phyloP scores from a whole-genome alignment of 2,888 invertebrate species.

The Creontiades dilutus region DNA sequence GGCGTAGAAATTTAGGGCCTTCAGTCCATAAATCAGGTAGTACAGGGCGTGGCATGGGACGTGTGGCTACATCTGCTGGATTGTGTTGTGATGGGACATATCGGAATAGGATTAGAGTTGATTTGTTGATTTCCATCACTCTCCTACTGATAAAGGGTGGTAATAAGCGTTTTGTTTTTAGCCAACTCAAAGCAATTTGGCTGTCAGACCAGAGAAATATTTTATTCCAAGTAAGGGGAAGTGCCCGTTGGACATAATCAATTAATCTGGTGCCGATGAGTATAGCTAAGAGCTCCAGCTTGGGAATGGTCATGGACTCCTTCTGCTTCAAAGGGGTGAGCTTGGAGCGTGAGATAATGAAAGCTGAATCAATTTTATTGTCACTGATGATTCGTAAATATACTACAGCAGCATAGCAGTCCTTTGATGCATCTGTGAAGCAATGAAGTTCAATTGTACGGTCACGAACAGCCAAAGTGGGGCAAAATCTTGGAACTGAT shows the following conservation, averaged over 20 bases:
- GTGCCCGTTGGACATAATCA: background rate
- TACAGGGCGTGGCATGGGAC: background rate
- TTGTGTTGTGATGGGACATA: background rate
- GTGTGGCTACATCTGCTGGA: slow-evolving; percentile 59
- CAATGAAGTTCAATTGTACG: slow-evolving; percentile 10
- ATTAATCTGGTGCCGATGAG: slow-evolving; percentile 43
- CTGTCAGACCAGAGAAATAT: slow-evolving; percentile 53
- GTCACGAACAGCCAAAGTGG: background rate
- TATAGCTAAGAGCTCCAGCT: slow-evolving; percentile 50
- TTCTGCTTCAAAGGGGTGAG: background rate
- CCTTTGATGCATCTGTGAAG: slow-evolving; percentile 56
- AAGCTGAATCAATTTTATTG: background rate
- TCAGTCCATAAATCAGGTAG: background rate
- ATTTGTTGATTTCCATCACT: background rate
- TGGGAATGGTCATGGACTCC: slow-evolving; percentile 41
- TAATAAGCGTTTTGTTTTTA: slow-evolving; percentile 16
- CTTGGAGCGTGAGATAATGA: slow-evolving; percentile 35
- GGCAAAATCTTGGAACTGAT: background rate
- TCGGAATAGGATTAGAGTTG: background rate
- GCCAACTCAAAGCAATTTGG: slow-evolving; percentile 50
- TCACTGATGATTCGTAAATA: background rate
- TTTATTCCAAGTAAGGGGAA: background rate
- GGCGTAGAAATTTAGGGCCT: background rate
- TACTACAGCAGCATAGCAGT: slow-evolving; percentile 12
- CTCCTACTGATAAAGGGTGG: background rate